Conservation (phyloP, 1,140 invertebrate genomes). For the Helicoverpa armigera region DNA sequence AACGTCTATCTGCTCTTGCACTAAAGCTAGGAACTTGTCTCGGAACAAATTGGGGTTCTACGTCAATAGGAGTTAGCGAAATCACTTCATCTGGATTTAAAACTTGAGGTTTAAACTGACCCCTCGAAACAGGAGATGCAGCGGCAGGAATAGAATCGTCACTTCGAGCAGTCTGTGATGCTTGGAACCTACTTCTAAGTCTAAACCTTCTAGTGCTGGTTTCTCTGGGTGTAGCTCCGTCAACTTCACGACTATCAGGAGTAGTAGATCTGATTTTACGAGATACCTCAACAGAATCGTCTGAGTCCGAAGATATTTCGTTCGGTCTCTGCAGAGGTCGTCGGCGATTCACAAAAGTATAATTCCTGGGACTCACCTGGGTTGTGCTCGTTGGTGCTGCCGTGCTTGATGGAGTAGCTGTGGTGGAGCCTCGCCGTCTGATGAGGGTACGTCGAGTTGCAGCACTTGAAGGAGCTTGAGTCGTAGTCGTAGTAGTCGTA, state of each 20-base stretch:
- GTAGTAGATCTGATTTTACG: conserved; percentile 84
- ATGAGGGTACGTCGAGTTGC: conserved; percentile 72
- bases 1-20: conserved; percentile 58
- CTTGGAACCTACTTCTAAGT: conserved; percentile 65
- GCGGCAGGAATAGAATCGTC: conserved; percentile 78
- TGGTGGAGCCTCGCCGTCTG: conserved; percentile 77
- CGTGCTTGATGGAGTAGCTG: conserved; percentile 69
- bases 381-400: conserved; percentile 75
- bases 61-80: conserved; percentile 70
- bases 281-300: conserved; percentile 65
- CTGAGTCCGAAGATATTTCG: conserved; percentile 78
- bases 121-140: conserved; percentile 70
- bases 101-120: conserved; percentile 66
- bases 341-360: conserved; percentile 82
- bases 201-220: conserved; percentile 65
- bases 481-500: conserved; percentile 61
- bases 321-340: conserved; percentile 80
- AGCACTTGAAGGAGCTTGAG: conserved; percentile 71
- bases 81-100: conserved; percentile 66
- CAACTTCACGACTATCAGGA: conserved; percentile 80
- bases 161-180: conserved; percentile 52
- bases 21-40: conserved; percentile 54
- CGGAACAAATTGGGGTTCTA: conserved; percentile 61
- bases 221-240: conserved; percentile 56
- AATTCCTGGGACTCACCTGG: conserved; percentile 87